Percentiles rank a stretch among this genome's conserved stretches.
These are phyloP conservation scores for Bellardia pandia DNA, from an alignment of 2,888 invertebrate species.

Conservation along the genomic window DNA sequence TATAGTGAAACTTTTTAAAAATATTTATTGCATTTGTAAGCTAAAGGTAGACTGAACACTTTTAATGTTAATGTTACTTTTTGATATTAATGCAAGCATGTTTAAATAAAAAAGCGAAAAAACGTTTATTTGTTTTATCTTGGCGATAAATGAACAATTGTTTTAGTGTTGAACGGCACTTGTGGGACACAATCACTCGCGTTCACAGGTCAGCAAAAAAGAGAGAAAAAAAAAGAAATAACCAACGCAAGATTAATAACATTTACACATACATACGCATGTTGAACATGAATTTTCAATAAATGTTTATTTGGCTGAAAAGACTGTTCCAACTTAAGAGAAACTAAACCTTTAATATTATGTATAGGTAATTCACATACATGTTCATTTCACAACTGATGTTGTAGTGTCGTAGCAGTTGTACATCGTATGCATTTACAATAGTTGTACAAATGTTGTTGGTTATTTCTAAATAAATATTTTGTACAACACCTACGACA, in stretches of 20 bases:
- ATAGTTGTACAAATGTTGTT: no score
- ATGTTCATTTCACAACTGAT: no score
- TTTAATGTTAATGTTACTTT: conserved; percentile 34
- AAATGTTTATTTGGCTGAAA: conserved; percentile 20
- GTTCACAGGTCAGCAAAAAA: conserved; percentile 48
- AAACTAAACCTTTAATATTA: no score
- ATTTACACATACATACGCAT: conserved; percentile 43
- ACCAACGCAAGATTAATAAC: conserved; percentile 56
- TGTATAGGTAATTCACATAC: no score
- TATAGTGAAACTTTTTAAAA: conserved; percentile 25
- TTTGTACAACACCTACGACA: no score
- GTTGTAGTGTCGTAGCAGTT: no score
- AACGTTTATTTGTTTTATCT: conserved; percentile 70
- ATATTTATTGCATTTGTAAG: conserved; percentile 18
- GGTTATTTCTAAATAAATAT: no score
- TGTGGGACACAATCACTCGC: conserved; percentile 61
- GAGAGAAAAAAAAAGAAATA: conserved; percentile 6
- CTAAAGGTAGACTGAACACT: conserved; percentile 6
- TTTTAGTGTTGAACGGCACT: conserved; percentile 67
- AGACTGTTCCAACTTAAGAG: conserved; percentile 2
- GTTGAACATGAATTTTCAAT: conserved; percentile 57
- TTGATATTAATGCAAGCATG: conserved; percentile 1
- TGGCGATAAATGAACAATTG: conserved; percentile 69
- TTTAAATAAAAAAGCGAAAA: conserved; percentile 15
- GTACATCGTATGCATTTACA: no score